Evolutionary conservation across 1,140 invertebrate genomes (phyloP).

Genomic region (Eciton burchellii): DNA sequence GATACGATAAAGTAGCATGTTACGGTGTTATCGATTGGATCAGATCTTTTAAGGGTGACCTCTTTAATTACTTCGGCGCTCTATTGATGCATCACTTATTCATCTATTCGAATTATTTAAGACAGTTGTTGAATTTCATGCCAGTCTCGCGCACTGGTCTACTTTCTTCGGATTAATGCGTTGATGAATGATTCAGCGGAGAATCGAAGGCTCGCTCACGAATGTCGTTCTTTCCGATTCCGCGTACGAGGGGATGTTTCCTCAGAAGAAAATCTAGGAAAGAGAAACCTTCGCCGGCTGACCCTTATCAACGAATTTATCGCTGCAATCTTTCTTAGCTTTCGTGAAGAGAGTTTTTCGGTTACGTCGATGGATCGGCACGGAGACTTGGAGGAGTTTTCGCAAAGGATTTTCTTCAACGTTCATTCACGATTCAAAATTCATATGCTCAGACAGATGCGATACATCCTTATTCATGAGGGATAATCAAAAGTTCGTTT

Average conservation of each 20-base stretch:
- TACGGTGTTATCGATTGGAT: constrained; percentile 13
- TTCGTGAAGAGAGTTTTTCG: constrained; percentile 26
- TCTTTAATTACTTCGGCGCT: constrained; percentile 14
- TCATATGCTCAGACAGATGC: background rate
- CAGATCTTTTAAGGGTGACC: constrained; percentile 16
- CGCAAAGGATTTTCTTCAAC: background rate
- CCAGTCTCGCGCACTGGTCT: background rate
- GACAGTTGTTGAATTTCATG: background rate
- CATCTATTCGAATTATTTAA: constrained; percentile 12
- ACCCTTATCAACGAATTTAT: background rate
- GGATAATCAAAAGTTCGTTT: background rate
- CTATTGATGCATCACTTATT: constrained; percentile 25
- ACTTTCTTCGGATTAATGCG: background rate
- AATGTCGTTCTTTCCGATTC: background rate
- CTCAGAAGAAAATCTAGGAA: background rate
- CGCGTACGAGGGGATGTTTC: background rate
- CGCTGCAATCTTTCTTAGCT: background rate
- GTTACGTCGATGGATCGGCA: background rate
- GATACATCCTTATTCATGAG: background rate
- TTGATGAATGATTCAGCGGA: background rate
- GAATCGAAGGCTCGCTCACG: background rate
- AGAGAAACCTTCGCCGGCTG: background rate
- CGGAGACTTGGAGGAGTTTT: constrained; percentile 9
- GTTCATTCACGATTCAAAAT: background rate
- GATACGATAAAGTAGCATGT: background rate